Conservation (phyloP, 1,140 invertebrate species). For the Polyergus mexicanus region DNA sequence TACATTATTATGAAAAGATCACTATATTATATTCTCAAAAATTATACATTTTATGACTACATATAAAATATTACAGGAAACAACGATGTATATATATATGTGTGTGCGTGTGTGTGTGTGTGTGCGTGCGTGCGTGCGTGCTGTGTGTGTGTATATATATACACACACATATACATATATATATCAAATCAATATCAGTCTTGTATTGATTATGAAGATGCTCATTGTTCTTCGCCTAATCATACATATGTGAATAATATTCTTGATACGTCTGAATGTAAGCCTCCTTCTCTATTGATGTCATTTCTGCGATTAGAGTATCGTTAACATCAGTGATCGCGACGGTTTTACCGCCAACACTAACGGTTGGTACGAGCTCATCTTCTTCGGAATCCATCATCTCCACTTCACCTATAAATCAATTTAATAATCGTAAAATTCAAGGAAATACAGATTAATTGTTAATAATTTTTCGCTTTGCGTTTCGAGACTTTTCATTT, state of each 20-base stretch:
- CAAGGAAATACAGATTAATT: constrained; percentile 65
- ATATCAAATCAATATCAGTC: constrained; percentile 58
- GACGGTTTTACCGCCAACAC: constrained; percentile 92
- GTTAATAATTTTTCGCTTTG: constrained; percentile 1
- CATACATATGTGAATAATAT: constrained; percentile 95
- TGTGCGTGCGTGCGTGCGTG: too few species aligned
- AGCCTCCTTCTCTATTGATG: constrained; percentile 95
- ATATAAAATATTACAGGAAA: constrained; percentile 78
- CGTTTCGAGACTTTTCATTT: background rate
- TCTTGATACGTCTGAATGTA: constrained; percentile 98
- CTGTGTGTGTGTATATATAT: too few species aligned
- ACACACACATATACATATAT: too few species aligned
- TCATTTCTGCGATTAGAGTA: constrained; percentile 96
- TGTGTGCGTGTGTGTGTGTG: too few species aligned
- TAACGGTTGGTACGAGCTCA: constrained; percentile 93
- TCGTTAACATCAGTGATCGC: constrained; percentile 94
- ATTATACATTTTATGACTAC: constrained; percentile 73
- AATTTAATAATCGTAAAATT: constrained; percentile 6
- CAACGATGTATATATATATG: background rate
- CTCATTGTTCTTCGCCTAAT: constrained; percentile 81
- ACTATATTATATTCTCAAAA: constrained; percentile 57
- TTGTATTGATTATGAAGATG: constrained; percentile 45
- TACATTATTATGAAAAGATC: background rate
- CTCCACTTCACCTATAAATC: constrained; percentile 89
- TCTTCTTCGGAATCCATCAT: constrained; percentile 95